These are phyloP conservation scores for Dolichallabes microphthalmus DNA, from an alignment of 2,113 vertebrate genomes.

Conservation along the genomic window DNA sequence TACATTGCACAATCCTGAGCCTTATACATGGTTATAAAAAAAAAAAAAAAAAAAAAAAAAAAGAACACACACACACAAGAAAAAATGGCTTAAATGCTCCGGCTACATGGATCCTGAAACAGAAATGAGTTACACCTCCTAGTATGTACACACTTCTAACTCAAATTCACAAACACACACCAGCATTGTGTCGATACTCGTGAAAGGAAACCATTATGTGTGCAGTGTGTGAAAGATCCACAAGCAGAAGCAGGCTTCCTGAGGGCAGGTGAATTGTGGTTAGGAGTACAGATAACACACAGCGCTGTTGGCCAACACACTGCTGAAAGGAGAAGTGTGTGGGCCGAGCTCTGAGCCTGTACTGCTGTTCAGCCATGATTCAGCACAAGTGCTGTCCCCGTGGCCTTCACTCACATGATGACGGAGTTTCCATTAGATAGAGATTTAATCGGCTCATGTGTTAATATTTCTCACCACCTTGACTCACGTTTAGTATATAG, in stretches of 20 bases:
- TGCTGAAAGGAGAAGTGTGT: slow-evolving; percentile 57
- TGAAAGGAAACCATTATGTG: neutral
- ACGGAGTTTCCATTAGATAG: neutral
- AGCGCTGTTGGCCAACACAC: slow-evolving; percentile 52
- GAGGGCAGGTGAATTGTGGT: slow-evolving; percentile 4
- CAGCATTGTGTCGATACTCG: neutral
- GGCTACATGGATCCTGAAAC: neutral
- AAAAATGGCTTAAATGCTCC: too few relatives aligned
- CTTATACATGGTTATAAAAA: too few relatives aligned
- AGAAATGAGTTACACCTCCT: too few relatives aligned
- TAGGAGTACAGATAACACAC: slow-evolving; percentile 18
- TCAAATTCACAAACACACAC: neutral
- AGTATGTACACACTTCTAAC: neutral
- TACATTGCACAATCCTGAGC: too few relatives aligned
- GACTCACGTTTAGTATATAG: too few relatives aligned
- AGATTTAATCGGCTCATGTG: neutral
- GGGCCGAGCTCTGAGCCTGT: slow-evolving; percentile 46
- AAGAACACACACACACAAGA: too few relatives aligned
- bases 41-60: too few relatives aligned
- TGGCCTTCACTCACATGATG: slow-evolving; percentile 2
- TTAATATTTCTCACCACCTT: neutral
- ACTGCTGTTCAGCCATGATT: slow-evolving; percentile 76
- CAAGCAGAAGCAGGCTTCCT: neutral
- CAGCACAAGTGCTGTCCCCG: slow-evolving; percentile 67
- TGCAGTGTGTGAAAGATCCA: neutral